A percentile compares a stretch with the other conserved stretches of the same genome.
Evolutionary conservation across 2,888 invertebrate genomes (phyloP).

Genomic region (Cheiracanthium punctorium): DNA sequence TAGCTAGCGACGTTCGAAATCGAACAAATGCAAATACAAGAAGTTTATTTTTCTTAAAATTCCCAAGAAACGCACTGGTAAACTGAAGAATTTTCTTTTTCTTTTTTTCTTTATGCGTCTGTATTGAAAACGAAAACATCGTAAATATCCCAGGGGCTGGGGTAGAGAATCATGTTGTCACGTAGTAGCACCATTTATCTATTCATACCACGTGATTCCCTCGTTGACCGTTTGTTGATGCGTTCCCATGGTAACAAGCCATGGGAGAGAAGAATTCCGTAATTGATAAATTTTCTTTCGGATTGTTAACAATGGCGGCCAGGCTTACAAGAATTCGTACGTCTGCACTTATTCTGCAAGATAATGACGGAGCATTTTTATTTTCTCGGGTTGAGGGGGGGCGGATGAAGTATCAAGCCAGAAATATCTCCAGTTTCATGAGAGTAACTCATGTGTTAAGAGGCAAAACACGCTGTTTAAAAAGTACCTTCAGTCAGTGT

Average conservation of each 20-base stretch:
- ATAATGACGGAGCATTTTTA: too few relatives aligned
- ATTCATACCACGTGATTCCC: conserved; percentile 67
- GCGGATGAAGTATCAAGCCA: too few relatives aligned
- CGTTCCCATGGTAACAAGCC: conserved; percentile 51
- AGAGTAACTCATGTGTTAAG: too few relatives aligned
- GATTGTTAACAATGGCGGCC: conserved; percentile 4
- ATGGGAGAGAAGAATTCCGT: conserved; percentile 56
- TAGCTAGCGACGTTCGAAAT: neutral
- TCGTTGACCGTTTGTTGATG: conserved; percentile 65
- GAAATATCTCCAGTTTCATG: too few relatives aligned
- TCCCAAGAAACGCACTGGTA: neutral
- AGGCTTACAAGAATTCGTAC: conserved; percentile 6
- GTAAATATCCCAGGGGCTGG: conserved; percentile 25
- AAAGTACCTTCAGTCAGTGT: too few relatives aligned
- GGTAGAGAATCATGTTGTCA: conserved; percentile 62
- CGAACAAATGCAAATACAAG: neutral
- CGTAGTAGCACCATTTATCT: conserved; percentile 63
- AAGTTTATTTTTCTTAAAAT: neutral
- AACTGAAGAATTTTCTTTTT: neutral
- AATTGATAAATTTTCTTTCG: conserved; percentile 67
- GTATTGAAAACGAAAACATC: conserved; percentile 21
- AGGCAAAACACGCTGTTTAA: too few relatives aligned
- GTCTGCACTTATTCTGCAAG: too few relatives aligned
- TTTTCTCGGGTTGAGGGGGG: too few relatives aligned
- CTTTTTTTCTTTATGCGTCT: neutral